Percentiles rank a stretch among this genome's conserved stretches.
Conservation (phyloP, 2,113 vertebrate genomes). For the Anolis sagrei region DNA sequence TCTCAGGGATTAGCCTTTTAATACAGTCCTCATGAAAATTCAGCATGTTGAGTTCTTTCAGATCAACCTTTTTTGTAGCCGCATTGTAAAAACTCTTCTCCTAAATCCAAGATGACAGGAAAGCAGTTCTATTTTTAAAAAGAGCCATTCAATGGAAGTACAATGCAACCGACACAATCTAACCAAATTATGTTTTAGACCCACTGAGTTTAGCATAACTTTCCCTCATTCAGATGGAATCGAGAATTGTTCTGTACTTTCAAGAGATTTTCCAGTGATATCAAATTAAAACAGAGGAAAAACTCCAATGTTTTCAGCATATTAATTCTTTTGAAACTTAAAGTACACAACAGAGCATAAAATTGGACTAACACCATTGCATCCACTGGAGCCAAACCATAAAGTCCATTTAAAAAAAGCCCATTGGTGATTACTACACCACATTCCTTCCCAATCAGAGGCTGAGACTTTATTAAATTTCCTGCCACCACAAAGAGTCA, state of each 20-base stretch:
- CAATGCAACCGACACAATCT: not conserved
- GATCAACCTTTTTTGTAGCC: constrained; percentile 5
- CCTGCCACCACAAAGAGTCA: no score
- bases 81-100: constrained; percentile 45
- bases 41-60: not conserved
- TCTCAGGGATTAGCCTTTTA: not conserved
- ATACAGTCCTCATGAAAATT: not conserved
- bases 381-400: no score
- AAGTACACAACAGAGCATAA: no score
- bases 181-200: not conserved
- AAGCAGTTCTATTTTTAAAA: constrained; percentile 21
- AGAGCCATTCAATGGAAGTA: constrained; percentile 36
- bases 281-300: not conserved
- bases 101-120: constrained; percentile 40
- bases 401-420: no score
- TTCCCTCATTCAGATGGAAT: not conserved
- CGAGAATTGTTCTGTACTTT: not conserved
- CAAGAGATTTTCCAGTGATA: not conserved
- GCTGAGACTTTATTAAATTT: no score
- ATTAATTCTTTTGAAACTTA: no score
- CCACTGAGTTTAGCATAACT: not conserved
- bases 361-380: no score
- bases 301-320: no score
- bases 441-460: no score
- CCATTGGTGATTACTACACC: no score